These are phyloP conservation scores for Centrocercus urophasianus DNA, from an alignment of 2,113 vertebrate genomes.

Conservation along the genomic window DNA sequence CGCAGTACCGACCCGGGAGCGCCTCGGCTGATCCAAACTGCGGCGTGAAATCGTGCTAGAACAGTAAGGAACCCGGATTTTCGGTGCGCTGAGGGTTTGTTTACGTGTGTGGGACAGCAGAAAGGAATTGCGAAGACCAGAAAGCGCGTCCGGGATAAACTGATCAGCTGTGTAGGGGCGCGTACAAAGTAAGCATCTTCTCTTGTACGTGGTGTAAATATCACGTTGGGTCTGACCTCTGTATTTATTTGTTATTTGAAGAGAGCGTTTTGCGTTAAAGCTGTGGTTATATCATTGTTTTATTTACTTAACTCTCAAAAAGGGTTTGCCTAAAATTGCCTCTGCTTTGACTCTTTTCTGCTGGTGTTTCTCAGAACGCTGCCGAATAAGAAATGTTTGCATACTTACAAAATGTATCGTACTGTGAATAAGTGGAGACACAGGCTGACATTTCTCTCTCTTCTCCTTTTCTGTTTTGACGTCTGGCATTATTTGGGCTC, in stretches of 20 bases:
- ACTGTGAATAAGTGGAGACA: not conserved
- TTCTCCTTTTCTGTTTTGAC: not conserved
- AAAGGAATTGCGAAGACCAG: not conserved
- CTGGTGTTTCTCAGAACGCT: not conserved
- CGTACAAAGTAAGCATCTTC: not conserved
- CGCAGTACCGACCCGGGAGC: not conserved
- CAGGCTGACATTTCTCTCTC: not conserved
- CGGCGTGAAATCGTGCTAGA: constrained; percentile 25
- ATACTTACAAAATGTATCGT: not conserved
- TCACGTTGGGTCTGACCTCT: not conserved
- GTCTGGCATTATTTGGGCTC: not conserved
- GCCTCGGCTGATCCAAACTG: not conserved
- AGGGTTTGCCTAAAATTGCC: not conserved
- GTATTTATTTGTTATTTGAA: not conserved
- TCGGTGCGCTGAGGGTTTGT: not conserved
- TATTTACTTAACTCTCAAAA: not conserved
- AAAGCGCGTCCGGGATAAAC: not conserved
- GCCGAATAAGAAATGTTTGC: not conserved
- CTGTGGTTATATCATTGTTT: not conserved
- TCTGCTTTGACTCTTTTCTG: not conserved
- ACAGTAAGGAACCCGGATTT: constrained; percentile 24
- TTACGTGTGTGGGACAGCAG: not conserved
- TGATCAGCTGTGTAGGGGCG: not conserved
- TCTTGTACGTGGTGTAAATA: not conserved
- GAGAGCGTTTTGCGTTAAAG: not conserved